A percentile compares a stretch with the other conserved stretches of the same genome.
Conservation (phyloP, 2,888 invertebrate genomes). For the Molanna angustata region DNA sequence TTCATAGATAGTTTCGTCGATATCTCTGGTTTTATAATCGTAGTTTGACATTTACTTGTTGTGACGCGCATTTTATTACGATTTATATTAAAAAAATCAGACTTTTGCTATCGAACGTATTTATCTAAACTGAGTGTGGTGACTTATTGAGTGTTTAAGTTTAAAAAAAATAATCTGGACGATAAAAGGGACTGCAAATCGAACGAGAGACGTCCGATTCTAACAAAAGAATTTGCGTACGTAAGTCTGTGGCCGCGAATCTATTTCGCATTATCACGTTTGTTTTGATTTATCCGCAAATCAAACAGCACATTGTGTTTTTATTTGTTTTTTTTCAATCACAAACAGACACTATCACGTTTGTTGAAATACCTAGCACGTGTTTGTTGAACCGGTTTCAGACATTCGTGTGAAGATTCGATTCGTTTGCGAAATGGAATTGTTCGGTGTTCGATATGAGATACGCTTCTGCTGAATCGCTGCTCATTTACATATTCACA, state of each 20-base stretch:
- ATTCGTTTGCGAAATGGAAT: constrained; percentile 18
- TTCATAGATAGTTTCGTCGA: constrained; percentile 13
- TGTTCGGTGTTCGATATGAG: constrained; percentile 6
- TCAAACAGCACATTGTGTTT: neutral
- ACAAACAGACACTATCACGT: neutral
- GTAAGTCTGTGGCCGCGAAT: constrained; percentile 5
- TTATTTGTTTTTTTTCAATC: neutral
- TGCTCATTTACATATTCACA: neutral
- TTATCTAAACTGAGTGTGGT: no score
- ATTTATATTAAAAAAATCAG: no score
- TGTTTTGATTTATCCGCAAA: neutral
- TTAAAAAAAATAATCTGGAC: no score
- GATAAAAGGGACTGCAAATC: no score
- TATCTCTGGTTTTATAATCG: no score
- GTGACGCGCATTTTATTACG: constrained; percentile 8
- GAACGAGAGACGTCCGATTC: constrained; percentile 8
- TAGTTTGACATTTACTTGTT: neutral
- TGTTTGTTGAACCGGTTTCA: constrained; percentile 18
- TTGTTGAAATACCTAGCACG: constrained; percentile 11
- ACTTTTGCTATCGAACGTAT: no score
- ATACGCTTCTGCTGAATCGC: constrained; percentile 13
- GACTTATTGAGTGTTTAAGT: no score
- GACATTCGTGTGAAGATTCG: constrained; percentile 6
- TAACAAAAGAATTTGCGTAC: constrained; percentile 15
- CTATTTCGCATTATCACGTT: constrained; percentile 3